A percentile compares a stretch with the other conserved stretches of the same genome.
These are phyloP conservation scores for Philonicus albiceps DNA, from an alignment of 2,888 invertebrate genomes.

Conservation along the genomic window DNA sequence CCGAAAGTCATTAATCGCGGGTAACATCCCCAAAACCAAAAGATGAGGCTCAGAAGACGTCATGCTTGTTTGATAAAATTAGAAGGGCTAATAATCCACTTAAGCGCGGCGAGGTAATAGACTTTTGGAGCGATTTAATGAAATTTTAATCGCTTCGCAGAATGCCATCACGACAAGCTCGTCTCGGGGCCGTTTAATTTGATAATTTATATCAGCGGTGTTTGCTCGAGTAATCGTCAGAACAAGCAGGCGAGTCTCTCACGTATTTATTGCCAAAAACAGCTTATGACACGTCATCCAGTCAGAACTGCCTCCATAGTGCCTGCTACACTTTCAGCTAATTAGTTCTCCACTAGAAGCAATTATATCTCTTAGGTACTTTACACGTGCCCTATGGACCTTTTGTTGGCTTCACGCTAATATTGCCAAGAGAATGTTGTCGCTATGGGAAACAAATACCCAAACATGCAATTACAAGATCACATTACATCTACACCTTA, in stretches of 20 bases:
- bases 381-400: neutral
- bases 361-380: neutral
- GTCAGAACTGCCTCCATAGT: neutral
- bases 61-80: slow-evolving; percentile 1
- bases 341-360: neutral
- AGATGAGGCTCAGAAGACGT: neutral
- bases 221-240: neutral
- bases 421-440: neutral
- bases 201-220: neutral
- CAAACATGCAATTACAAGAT: neutral
- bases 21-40: neutral
- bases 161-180: neutral
- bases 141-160: slow-evolving; percentile 26
- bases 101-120: slow-evolving; percentile 18
- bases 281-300: neutral
- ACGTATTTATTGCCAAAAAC: neutral
- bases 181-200: neutral
- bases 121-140: slow-evolving; percentile 14
- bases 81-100: slow-evolving; percentile 22
- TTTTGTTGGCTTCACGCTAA: neutral
- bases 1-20: neutral
- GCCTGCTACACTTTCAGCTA: neutral
- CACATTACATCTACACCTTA: neutral
- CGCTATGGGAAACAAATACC: neutral
- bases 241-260: neutral